These are phyloP conservation scores for Prionace glauca DNA, from an alignment of 2,797 vertebrate species.

Conservation along the genomic window DNA sequence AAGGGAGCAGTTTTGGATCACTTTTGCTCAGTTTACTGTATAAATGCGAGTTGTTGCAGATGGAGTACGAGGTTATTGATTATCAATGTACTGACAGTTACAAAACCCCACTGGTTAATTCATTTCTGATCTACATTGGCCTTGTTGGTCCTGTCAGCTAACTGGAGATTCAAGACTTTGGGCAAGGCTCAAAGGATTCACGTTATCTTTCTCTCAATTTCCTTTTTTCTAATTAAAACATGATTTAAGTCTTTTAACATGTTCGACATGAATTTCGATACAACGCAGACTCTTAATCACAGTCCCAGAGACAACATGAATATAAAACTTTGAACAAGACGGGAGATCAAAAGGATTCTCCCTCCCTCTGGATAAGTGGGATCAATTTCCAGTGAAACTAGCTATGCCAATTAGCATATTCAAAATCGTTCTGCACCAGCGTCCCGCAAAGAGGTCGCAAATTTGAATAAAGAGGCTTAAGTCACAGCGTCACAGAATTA, in stretches of 20 bases:
- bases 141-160: background rate
- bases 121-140: background rate
- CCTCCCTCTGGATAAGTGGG: background rate
- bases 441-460: too few species aligned
- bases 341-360: background rate
- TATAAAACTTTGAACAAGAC: background rate
- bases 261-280: background rate
- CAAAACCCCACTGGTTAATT: background rate
- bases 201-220: background rate
- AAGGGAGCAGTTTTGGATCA: background rate
- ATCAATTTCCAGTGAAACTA: background rate
- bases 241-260: constrained; percentile 2
- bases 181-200: background rate
- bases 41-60: background rate
- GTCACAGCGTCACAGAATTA: background rate
- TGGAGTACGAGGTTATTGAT: background rate
- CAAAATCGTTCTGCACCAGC: background rate
- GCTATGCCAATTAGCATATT: background rate
- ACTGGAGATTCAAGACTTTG: background rate
- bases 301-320: background rate
- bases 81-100: background rate
- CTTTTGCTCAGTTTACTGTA: background rate
- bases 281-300: background rate
- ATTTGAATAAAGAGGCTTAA: background rate
- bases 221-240: background rate